Evolutionary conservation across 37 sponge, comb jelly and placozoan species (phyloP).

Genomic region (Axinella damicornis): DNA sequence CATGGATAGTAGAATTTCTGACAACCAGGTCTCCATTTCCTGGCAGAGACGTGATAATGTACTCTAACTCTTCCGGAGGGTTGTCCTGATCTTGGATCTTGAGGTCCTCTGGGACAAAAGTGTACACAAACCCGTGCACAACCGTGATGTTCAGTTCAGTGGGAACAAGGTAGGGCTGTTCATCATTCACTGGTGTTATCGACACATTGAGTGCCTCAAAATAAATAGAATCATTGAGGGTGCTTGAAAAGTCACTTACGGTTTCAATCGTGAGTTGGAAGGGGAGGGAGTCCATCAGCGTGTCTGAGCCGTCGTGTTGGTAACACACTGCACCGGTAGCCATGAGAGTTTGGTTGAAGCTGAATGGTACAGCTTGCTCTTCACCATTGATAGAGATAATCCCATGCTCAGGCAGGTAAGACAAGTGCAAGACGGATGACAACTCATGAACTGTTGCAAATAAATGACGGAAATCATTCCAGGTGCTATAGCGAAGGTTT

Average conservation of each 20-base stretch:
- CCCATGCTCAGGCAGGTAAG: not conserved
- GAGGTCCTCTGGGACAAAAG: slow-evolving; percentile 6
- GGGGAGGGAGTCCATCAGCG: not conserved
- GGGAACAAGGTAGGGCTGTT: slow-evolving; percentile 11
- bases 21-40: slow-evolving; percentile 5
- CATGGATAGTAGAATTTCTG: not conserved
- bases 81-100: slow-evolving; percentile 60
- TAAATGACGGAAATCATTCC: slow-evolving; percentile 5
- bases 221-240: no score
- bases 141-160: not conserved
- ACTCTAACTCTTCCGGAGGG: slow-evolving; percentile 25
- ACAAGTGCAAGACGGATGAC: not conserved
- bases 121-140: slow-evolving; percentile 14
- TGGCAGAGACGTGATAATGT: not conserved
- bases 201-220: not conserved
- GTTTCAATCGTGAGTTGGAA: slow-evolving; percentile 17
- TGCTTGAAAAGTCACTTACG: not conserved
- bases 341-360: slow-evolving; percentile 33
- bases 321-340: slow-evolving; percentile 38
- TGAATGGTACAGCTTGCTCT: not conserved
- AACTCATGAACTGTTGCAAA: slow-evolving; percentile 2
- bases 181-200: slow-evolving; percentile 55
- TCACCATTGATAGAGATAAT: not conserved
- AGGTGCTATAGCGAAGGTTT: slow-evolving; percentile 66
- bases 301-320: slow-evolving; percentile 47